Conservation (phyloP, 1,140 invertebrate genomes). For the Dysdera silvatica region DNA sequence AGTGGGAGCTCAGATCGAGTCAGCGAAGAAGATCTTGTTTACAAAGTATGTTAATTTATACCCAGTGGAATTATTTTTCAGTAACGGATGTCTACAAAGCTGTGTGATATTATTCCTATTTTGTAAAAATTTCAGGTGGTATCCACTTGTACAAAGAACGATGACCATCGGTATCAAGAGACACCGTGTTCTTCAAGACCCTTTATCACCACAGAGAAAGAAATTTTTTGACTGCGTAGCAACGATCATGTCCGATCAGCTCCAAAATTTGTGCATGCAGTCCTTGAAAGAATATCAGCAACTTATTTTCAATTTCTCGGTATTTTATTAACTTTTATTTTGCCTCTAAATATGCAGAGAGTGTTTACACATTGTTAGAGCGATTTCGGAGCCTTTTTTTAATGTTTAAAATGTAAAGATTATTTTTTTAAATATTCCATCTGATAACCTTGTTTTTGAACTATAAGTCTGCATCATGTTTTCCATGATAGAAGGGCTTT, state of each 20-base stretch:
- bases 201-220: not conserved
- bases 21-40: constrained; percentile 6
- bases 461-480: too few species aligned
- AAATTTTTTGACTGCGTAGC: constrained; percentile 21
- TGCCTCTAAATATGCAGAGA: too few species aligned
- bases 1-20: constrained; percentile 13
- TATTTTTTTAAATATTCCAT: too few species aligned
- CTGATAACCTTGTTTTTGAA: too few species aligned
- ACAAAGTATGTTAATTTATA: not conserved
- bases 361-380: too few species aligned
- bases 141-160: constrained; percentile 12
- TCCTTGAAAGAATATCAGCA: constrained; percentile 18
- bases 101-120: not conserved
- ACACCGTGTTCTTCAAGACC: too few species aligned
- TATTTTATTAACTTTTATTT: too few species aligned
- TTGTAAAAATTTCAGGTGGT: constrained; percentile 6
- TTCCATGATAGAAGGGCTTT: too few species aligned
- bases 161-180: constrained; percentile 15
- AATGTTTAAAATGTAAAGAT: too few species aligned
- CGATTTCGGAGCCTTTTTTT: too few species aligned
- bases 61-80: not conserved
- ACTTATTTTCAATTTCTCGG: constrained; percentile 8
- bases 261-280: constrained; percentile 8
- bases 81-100: not conserved
- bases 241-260: constrained; percentile 21